phyloP scores from a whole-genome alignment of 2,113 vertebrate species.

The Antechinus stuartii region DNA sequence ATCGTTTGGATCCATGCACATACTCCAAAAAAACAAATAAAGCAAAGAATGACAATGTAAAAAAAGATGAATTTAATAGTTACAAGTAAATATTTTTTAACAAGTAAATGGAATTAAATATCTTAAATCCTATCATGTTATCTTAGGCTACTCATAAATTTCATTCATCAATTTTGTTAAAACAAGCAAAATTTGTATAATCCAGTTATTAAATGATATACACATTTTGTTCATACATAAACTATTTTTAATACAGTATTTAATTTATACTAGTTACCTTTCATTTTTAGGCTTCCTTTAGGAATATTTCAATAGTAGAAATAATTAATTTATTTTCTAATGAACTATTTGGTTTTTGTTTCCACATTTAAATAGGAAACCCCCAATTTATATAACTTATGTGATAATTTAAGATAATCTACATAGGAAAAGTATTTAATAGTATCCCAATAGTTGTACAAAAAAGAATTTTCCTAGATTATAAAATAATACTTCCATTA shows the following conservation, averaged over 20 bases:
- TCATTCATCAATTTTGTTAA: conserved; percentile 48
- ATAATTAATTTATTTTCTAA: background rate
- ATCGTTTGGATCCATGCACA: conserved; percentile 95
- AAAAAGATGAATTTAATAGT: background rate
- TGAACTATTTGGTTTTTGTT: background rate
- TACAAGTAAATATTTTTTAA: background rate
- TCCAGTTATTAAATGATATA: conserved; percentile 32
- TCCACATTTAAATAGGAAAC: conserved; percentile 3
- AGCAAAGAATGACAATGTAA: conserved; percentile 52
- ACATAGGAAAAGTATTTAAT: background rate
- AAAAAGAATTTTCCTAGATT: conserved; percentile 10
- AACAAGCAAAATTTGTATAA: conserved; percentile 49
- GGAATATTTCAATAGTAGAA: background rate
- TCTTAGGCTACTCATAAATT: background rate
- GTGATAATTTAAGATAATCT: conserved; percentile 34
- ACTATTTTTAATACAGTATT: background rate
- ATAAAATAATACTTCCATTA: background rate
- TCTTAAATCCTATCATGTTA: background rate
- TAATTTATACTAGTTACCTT: background rate
- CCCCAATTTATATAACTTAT: background rate
- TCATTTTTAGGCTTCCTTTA: background rate
- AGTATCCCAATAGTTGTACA: background rate
- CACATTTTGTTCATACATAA: conserved; percentile 43
- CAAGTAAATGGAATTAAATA: background rate
- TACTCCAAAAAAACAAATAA: conserved; percentile 81